Evolutionary conservation across 2,797 vertebrate species (phyloP).

Genomic region (Luscinia megarhynchos): DNA sequence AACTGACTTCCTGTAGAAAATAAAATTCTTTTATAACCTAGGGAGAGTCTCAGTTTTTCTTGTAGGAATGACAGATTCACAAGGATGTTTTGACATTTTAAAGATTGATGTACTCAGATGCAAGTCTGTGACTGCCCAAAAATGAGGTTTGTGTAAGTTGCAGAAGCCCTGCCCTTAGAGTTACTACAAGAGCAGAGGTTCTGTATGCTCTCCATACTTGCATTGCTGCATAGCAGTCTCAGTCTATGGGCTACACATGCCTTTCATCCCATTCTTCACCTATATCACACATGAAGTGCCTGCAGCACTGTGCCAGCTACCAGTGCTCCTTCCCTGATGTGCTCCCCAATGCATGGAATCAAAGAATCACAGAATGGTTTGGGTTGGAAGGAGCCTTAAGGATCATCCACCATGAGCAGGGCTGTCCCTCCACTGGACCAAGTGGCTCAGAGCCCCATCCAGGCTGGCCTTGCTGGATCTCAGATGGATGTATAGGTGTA

Average conservation of each 20-base stretch:
- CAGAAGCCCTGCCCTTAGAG: not conserved
- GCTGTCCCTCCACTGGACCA: too few species aligned
- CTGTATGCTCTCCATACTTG: not conserved
- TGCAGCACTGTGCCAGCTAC: rapidly evolving
- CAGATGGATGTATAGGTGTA: not conserved
- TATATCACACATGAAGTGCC: not conserved
- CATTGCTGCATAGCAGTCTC: rapidly evolving
- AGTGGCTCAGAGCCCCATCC: not conserved
- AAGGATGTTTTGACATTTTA: not conserved
- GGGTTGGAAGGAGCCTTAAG: not conserved
- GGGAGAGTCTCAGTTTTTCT: not conserved
- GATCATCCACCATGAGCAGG: too few species aligned
- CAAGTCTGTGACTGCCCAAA: not conserved
- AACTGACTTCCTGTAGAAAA: not conserved
- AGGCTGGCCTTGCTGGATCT: not conserved
- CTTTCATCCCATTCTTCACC: not conserved
- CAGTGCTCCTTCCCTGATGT: not conserved
- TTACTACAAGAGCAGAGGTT: not conserved
- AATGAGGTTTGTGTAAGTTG: not conserved
- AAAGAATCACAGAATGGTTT: not conserved
- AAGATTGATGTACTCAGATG: not conserved
- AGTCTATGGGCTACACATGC: rapidly evolving
- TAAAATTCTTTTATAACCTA: not conserved
- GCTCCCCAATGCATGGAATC: not conserved
- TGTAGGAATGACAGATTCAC: not conserved